These are phyloP conservation scores for Coccyzus lansbergi DNA, from an alignment of 2,797 vertebrate genomes.

Conservation along the genomic window DNA sequence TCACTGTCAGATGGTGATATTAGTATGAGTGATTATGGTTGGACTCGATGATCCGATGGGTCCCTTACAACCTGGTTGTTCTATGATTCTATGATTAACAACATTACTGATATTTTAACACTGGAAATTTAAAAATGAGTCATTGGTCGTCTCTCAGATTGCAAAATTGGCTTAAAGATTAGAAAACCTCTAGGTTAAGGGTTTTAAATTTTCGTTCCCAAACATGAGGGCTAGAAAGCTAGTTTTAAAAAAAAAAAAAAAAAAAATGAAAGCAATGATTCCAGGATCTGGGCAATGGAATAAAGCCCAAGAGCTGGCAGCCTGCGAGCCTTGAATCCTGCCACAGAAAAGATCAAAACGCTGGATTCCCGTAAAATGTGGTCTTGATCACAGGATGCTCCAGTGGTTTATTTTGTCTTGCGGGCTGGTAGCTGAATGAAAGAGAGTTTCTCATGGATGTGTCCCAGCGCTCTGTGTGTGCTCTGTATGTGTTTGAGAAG, in stretches of 20 bases:
- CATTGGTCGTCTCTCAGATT: not conserved
- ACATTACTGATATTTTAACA: not conserved
- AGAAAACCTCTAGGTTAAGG: not conserved
- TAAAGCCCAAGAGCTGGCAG: not conserved
- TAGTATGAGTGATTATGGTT: not conserved
- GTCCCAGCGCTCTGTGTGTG: not conserved
- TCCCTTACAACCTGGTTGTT: too few species aligned
- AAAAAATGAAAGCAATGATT: not conserved
- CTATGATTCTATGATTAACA: too few species aligned
- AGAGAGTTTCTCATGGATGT: not conserved
- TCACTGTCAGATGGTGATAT: not conserved
- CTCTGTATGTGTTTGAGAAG: not conserved
- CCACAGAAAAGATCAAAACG: not conserved
- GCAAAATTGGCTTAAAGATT: not conserved
- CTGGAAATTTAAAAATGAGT: not conserved
- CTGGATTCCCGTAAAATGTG: not conserved
- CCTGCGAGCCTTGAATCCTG: not conserved
- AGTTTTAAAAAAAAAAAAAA: not conserved
- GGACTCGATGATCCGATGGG: too few species aligned
- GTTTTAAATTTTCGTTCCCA: not conserved
- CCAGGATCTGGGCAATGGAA: not conserved
- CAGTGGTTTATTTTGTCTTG: slow-evolving; percentile 51
- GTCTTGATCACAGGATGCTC: not conserved
- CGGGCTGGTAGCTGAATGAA: slow-evolving; percentile 1
- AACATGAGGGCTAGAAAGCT: not conserved